Percentiles rank a stretch among this genome's conserved stretches.
phyloP scores from a whole-genome alignment of 2,888 invertebrate genomes.

The Cremastinae sp. region DNA sequence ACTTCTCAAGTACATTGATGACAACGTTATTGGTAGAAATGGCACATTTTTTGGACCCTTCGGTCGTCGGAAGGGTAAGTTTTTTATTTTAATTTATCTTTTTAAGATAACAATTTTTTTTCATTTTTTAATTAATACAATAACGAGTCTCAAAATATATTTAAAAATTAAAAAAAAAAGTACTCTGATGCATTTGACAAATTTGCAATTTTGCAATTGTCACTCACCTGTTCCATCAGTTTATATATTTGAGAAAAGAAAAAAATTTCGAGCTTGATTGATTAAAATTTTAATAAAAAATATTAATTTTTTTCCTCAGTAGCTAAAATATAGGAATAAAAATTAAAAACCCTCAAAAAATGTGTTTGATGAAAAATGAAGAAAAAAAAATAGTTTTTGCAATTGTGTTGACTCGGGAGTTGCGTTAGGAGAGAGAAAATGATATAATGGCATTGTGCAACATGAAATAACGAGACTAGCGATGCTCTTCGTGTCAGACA shows the following conservation, averaged over 20 bases:
- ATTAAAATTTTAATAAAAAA: too few species aligned
- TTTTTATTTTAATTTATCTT: background rate
- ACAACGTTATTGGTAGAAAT: constrained; percentile 90
- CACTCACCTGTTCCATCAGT: too few species aligned
- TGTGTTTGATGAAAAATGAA: too few species aligned
- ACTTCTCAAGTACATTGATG: constrained; percentile 89
- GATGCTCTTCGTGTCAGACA: constrained; percentile 37
- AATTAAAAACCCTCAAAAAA: too few species aligned
- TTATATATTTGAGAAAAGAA: too few species aligned
- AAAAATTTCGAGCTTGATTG: too few species aligned
- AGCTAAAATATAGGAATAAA: too few species aligned
- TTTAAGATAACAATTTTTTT: background rate
- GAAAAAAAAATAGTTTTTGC: background rate
- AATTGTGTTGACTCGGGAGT: background rate
- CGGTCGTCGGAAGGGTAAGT: constrained; percentile 89
- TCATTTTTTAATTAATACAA: constrained; percentile 1
- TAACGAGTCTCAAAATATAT: constrained; percentile 2
- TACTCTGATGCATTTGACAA: background rate
- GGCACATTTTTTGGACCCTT: constrained; percentile 91
- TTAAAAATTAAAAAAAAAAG: constrained; percentile 1
- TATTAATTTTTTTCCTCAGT: too few species aligned
- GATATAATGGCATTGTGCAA: constrained; percentile 29
- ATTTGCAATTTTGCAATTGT: too few species aligned
- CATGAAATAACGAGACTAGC: constrained; percentile 16
- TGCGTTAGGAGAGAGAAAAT: background rate